Evolutionary conservation across 2,888 invertebrate genomes (phyloP).

Genomic region (Omphaloscelis lunosa): DNA sequence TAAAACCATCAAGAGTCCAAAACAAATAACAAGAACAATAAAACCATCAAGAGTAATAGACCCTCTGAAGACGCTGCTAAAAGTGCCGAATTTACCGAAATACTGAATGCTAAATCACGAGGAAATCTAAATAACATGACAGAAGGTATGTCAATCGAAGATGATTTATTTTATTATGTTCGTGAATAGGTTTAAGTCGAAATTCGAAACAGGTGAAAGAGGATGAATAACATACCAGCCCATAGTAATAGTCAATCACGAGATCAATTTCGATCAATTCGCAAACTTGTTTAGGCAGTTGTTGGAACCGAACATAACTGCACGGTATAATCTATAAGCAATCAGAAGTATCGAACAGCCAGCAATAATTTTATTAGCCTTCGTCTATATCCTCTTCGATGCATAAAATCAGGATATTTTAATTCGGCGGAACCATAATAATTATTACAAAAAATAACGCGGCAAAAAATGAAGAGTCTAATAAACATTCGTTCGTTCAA

Average conservation of each 20-base stretch:
- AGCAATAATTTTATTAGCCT: slow-evolving; percentile 28
- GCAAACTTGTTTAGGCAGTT: neutral
- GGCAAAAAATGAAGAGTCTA: slow-evolving; percentile 79
- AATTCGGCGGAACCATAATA: slow-evolving; percentile 68
- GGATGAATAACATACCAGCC: neutral
- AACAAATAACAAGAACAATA: neutral
- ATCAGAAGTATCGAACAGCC: neutral
- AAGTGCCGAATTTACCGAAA: neutral
- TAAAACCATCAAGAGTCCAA: neutral
- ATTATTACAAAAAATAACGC: slow-evolving; percentile 67
- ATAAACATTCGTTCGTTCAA: slow-evolving; percentile 75
- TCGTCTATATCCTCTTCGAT: neutral
- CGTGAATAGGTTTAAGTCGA: slow-evolving; percentile 2
- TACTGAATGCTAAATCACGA: neutral
- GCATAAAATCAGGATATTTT: slow-evolving; percentile 36
- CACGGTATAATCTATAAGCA: slow-evolving; percentile 3
- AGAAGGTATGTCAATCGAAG: slow-evolving; percentile 13
- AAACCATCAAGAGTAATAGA: neutral
- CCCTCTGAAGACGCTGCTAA: neutral
- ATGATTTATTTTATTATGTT: neutral
- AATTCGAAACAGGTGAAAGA: neutral
- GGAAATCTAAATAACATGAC: neutral
- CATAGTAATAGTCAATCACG: neutral
- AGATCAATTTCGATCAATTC: neutral
- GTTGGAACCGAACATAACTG: neutral